Conservation (phyloP, 2,113 vertebrate species). For the Grammomys surdaster region DNA sequence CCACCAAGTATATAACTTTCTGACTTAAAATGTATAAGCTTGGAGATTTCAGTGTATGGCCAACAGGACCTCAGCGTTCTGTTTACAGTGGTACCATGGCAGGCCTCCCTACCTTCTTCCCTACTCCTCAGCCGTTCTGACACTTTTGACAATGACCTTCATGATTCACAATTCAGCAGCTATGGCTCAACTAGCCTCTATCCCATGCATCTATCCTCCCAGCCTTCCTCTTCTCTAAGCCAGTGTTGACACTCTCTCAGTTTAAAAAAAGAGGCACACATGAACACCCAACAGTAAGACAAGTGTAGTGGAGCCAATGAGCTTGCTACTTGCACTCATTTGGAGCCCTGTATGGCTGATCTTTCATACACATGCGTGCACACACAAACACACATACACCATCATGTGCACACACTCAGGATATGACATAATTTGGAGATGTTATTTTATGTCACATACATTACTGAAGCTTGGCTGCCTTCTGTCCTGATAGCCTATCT, state of each 20-base stretch:
- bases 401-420: too few species aligned
- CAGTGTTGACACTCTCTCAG: neutral
- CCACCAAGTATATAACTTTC: neutral
- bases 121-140: neutral
- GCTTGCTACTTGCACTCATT: neutral
- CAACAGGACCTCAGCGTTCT: neutral
- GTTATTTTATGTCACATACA: neutral
- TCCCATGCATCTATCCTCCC: neutral
- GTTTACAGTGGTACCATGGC: too few species aligned
- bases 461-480: neutral
- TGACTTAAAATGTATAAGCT: neutral
- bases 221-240: neutral
- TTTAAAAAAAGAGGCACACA: neutral
- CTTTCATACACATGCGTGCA: neutral
- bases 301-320: too few species aligned
- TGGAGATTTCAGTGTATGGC: neutral
- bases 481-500: neutral
- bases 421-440: neutral
- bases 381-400: too few species aligned
- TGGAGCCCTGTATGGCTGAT: fast-evolving
- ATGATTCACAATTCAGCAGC: neutral
- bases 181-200: neutral
- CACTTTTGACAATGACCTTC: neutral
- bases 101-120: neutral
- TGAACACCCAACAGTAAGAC: too few species aligned